phyloP scores from a whole-genome alignment of 2,888 invertebrate genomes.

The Megamerina dolium region DNA sequence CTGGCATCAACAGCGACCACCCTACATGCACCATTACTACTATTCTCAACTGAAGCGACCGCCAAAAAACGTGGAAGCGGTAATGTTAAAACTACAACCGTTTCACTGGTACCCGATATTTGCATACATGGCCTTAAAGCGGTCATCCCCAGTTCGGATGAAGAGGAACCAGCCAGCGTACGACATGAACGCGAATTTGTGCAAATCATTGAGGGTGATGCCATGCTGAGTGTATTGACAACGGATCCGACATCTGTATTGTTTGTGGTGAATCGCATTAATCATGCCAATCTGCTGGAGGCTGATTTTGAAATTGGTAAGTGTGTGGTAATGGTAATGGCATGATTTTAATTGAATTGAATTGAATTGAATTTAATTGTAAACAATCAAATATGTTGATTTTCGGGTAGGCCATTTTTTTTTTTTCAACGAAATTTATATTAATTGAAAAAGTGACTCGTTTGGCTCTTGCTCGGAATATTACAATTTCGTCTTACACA shows the following conservation, averaged over 20 bases:
- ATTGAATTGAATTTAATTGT: too few relatives aligned
- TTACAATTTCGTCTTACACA: too few relatives aligned
- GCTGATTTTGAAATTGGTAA: slow-evolving; percentile 46
- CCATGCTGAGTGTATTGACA: slow-evolving; percentile 43
- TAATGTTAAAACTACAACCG: slow-evolving; percentile 20
- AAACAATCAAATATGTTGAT: too few relatives aligned
- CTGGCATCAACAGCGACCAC: slow-evolving; percentile 1
- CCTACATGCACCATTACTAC: neutral
- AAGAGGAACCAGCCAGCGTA: slow-evolving; percentile 25
- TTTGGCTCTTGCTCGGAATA: too few relatives aligned
- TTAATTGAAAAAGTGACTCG: too few relatives aligned
- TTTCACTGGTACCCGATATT: slow-evolving; percentile 33
- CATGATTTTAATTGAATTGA: too few relatives aligned
- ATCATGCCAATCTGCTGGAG: slow-evolving; percentile 41
- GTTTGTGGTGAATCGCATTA: slow-evolving; percentile 47
- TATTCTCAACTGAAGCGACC: slow-evolving; percentile 8
- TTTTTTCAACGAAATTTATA: too few relatives aligned
- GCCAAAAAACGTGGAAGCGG: slow-evolving; percentile 19
- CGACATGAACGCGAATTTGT: slow-evolving; percentile 35
- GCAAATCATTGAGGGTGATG: slow-evolving; percentile 43
- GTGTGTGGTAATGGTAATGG: neutral
- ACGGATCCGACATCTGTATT: slow-evolving; percentile 42
- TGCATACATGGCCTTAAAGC: slow-evolving; percentile 42
- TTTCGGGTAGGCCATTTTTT: too few relatives aligned
- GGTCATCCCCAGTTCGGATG: slow-evolving; percentile 18